Evolutionary conservation across 2,113 vertebrate genomes (phyloP).

Genomic region (Siphamia tubifer): DNA sequence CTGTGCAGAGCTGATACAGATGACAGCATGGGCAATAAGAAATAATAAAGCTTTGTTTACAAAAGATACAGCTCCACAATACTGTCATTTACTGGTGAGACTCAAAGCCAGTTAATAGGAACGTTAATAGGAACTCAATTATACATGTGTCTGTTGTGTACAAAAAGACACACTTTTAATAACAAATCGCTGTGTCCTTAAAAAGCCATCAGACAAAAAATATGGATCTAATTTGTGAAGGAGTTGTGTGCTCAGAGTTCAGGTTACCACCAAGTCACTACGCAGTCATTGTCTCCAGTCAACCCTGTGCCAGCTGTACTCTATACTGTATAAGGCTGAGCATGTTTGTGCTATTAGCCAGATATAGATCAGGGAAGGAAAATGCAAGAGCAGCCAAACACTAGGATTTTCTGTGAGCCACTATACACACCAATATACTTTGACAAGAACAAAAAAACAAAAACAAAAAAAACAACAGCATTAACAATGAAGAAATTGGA

Average conservation of each 20-base stretch:
- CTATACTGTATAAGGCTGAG: background rate
- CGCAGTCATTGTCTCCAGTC: background rate
- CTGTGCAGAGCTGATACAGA: too few species aligned
- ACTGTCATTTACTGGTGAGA: too few species aligned
- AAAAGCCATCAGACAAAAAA: background rate
- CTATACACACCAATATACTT: background rate
- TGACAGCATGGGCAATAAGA: too few species aligned
- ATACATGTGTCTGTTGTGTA: too few species aligned
- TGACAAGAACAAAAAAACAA: too few species aligned
- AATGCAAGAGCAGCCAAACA: background rate
- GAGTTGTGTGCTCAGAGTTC: background rate
- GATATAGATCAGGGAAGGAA: slow-evolving; percentile 13
- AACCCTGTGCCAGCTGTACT: slow-evolving; percentile 4
- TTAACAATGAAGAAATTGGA: too few species aligned
- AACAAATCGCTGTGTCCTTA: background rate
- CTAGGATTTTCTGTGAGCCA: background rate
- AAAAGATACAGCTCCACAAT: too few species aligned
- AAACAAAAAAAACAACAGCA: too few species aligned
- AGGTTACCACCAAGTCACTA: background rate
- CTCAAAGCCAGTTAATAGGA: too few species aligned
- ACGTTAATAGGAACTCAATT: too few species aligned
- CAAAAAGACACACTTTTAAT: background rate
- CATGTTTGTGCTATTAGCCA: background rate
- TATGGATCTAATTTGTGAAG: background rate
- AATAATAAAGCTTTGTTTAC: too few species aligned